phyloP scores from a whole-genome alignment of 2,888 invertebrate species.

The Dasysyrphus albostriatus region DNA sequence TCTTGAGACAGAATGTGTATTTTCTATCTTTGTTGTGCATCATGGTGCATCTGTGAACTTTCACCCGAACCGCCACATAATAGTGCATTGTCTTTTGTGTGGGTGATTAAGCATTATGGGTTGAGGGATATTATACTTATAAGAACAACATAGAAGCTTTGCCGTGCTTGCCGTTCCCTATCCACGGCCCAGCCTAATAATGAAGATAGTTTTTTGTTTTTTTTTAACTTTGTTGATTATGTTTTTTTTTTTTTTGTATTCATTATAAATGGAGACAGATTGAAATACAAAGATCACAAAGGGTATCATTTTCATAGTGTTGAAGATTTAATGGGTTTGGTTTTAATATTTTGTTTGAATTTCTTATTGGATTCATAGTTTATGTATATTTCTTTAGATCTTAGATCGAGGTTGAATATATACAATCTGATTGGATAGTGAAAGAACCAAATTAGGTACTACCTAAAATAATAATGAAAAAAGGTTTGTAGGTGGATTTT shows the following conservation, averaged over 20 bases:
- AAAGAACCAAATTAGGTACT: neutral
- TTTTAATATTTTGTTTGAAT: conserved; percentile 22
- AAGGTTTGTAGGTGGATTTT: conserved; percentile 9
- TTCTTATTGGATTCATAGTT: conserved; percentile 43
- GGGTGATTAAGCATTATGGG: conserved; percentile 52
- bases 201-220: conserved; percentile 12
- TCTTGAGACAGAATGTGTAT: neutral
- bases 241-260: neutral
- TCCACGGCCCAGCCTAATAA: neutral
- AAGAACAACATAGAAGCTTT: conserved; percentile 16
- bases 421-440: conserved; percentile 6
- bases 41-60: conserved; percentile 54
- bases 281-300: conserved; percentile 43
- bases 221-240: neutral
- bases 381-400: conserved; percentile 25
- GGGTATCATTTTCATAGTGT: conserved; percentile 42
- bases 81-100: conserved; percentile 52
- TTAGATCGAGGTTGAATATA: conserved; percentile 20
- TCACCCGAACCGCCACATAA: conserved; percentile 26
- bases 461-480: neutral
- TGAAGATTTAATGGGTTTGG: conserved; percentile 52
- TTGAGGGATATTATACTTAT: neutral
- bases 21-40: conserved; percentile 28
- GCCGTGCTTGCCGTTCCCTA: neutral
- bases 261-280: conserved; percentile 56